These are phyloP conservation scores for Heliconius ismenius DNA, from an alignment of 2,888 invertebrate genomes.

Conservation along the genomic window DNA sequence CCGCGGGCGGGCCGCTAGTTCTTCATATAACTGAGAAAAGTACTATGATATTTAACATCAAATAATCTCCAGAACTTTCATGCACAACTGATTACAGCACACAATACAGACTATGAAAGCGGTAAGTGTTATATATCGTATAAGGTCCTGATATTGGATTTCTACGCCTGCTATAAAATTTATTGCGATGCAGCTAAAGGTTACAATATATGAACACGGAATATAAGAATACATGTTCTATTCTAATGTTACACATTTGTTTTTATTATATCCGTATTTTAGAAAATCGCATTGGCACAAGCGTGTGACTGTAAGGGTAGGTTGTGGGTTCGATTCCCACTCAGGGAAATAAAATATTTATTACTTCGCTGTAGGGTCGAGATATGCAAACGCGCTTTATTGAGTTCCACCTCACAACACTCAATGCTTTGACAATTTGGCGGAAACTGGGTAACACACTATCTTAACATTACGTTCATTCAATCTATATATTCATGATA, in stretches of 20 bases:
- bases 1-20: too few relatives aligned
- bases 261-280: slow-evolving; percentile 20
- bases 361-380: not conserved
- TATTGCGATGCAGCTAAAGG: slow-evolving; percentile 49
- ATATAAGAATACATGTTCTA: slow-evolving; percentile 30
- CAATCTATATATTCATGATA: too few relatives aligned
- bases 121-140: slow-evolving; percentile 41
- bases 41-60: too few relatives aligned
- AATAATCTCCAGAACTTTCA: not conserved
- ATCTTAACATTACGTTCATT: not conserved
- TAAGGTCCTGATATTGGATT: slow-evolving; percentile 58
- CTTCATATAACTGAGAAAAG: too few relatives aligned
- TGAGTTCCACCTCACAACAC: not conserved
- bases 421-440: too few relatives aligned
- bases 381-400: not conserved
- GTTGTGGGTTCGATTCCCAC: not conserved
- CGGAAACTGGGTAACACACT: not conserved
- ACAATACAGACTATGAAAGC: not conserved
- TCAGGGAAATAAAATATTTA: not conserved
- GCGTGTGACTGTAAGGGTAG: not conserved
- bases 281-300: not conserved
- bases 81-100: not conserved
- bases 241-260: slow-evolving; percentile 31
- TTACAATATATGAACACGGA: slow-evolving; percentile 35
- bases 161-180: slow-evolving; percentile 56